Evolutionary conservation across 2,797 vertebrate genomes (phyloP), one percentile per base, ranked within the genome.

Genomic region (Acrossocheilus wenchowensis): DNA sequence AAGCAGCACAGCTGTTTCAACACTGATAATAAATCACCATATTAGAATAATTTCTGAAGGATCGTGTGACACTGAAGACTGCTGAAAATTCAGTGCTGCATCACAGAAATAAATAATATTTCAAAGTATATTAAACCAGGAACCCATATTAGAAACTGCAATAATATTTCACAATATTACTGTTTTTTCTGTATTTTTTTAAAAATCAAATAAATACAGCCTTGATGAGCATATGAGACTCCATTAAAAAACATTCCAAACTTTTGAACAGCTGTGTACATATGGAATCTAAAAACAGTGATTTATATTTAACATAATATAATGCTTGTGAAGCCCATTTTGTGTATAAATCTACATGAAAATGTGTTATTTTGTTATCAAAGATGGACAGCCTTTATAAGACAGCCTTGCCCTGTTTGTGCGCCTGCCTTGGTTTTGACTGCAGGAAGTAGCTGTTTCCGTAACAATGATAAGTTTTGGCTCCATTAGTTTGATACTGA

Each of bases 391-490:
- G 21, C 14, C 30, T 64, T 84, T 54, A 60, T 64, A 45, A 48
- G 23, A n/a, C 17, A 60, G 21, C 14, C 30, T 64, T 84, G 54
- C 87, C 83, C 75, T 72, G 80, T 26, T 2, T 86, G 68, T 78
- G 86, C 48, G 81, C 87, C 85, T 78, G 90, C 87, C 41, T 91
- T 85, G 85, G 64, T 57, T 86, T 66, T 86, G 90, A 92, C 89
- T 90, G 82, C 84, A 90, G 91, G 91, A 92, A 91, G 79, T 87
- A n/a, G 75, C 87, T 89, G 89, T 93, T 93, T 91, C 90, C 39
- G 10, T 80, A 45, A 34, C 75, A 81, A 74, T 82, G 88, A 90
- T 91, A 90, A 81, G 80, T 69, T 77, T 85, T 71, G 39, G 34
- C 68, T 89, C 78, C 82, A 57, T 82, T 23, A 19, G 66, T 77